phyloP scores from a whole-genome alignment of 2,113 vertebrate genomes.

The Ciconia boyciana region DNA sequence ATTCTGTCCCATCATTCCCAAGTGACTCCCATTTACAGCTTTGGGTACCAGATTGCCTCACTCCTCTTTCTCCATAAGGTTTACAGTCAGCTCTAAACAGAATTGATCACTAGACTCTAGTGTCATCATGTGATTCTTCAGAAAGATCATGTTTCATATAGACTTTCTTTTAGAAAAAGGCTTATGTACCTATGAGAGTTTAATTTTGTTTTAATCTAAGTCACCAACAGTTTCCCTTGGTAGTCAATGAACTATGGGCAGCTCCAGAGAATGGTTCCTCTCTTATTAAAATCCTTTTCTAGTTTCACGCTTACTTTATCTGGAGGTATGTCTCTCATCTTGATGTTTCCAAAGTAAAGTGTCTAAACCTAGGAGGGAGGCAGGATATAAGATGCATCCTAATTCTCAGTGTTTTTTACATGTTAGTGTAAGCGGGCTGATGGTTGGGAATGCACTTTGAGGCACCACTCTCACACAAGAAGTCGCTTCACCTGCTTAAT shows the following conservation, averaged over 20 bases:
- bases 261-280: neutral
- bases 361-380: neutral
- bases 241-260: neutral
- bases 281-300: neutral
- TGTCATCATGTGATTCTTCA: neutral
- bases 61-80: neutral
- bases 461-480: neutral
- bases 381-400: neutral
- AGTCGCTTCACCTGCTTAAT: neutral
- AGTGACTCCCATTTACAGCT: neutral
- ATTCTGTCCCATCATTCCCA: neutral
- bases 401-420: neutral
- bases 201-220: neutral
- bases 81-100: neutral
- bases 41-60: neutral
- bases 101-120: neutral
- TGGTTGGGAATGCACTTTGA: neutral
- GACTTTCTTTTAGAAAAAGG: neutral
- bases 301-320: neutral
- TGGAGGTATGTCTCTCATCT: neutral
- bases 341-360: neutral
- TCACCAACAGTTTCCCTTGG: neutral
- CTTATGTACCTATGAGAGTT: neutral
- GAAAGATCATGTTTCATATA: neutral
- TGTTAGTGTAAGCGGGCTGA: neutral